These are phyloP conservation scores for Halichondria panicea DNA, from an alignment of 37 sponge, comb jelly and placozoan genomes.

Conservation along the genomic window DNA sequence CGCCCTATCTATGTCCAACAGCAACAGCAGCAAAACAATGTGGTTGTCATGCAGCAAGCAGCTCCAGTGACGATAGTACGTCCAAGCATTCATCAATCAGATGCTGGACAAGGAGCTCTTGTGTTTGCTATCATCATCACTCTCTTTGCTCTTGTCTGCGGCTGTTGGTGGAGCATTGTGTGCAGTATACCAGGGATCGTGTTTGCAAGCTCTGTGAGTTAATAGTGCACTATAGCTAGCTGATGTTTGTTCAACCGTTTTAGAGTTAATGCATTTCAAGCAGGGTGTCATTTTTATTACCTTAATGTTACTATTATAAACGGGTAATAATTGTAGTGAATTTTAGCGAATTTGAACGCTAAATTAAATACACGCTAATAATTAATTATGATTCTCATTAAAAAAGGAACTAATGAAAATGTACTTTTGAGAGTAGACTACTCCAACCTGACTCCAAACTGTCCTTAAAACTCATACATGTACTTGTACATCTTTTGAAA, in stretches of 20 bases:
- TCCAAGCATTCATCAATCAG: neutral
- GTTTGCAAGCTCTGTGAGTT: neutral
- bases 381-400: neutral
- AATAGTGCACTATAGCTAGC: neutral
- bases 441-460: too few relatives aligned
- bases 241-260: too few relatives aligned
- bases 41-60: neutral
- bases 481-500: too few relatives aligned
- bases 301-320: too few relatives aligned
- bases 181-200: constrained; percentile 1
- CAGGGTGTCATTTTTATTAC: neutral
- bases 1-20: too few relatives aligned
- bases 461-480: too few relatives aligned
- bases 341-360: too few relatives aligned
- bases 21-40: neutral
- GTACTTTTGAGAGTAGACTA: neutral
- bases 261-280: neutral
- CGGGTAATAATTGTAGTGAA: too few relatives aligned
- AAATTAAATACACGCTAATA: too few relatives aligned
- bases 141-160: neutral
- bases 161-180: neutral
- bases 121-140: constrained; percentile 1
- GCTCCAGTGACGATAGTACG: neutral
- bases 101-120: neutral
- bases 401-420: neutral